phyloP scores from a whole-genome alignment of 2,888 invertebrate genomes.

The Arenicola marina region DNA sequence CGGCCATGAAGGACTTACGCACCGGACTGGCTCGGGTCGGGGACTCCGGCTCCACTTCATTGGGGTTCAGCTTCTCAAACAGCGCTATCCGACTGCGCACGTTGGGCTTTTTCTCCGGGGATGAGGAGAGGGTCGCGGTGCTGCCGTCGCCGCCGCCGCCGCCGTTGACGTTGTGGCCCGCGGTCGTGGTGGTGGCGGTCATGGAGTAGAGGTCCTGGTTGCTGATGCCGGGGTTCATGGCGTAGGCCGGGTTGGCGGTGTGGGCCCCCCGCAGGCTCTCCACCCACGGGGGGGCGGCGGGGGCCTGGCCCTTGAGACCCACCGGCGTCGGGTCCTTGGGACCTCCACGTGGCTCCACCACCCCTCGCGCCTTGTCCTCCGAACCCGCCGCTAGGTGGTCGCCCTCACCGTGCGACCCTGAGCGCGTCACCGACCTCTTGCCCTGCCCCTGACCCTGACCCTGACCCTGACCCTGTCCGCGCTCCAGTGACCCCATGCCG shows the following conservation, averaged over 20 bases:
- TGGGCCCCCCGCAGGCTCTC: no score
- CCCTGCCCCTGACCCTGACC: neutral
- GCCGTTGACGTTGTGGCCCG: neutral
- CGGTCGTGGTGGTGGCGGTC: neutral
- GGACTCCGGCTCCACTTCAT: neutral
- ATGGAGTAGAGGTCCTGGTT: neutral
- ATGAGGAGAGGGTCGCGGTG: neutral
- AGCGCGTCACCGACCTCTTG: neutral
- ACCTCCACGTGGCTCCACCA: neutral
- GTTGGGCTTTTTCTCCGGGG: neutral
- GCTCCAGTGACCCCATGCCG: neutral
- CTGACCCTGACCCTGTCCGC: neutral
- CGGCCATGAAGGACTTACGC: no score
- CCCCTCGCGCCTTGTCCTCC: no score
- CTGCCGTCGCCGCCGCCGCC: neutral
- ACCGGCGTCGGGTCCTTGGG: neutral
- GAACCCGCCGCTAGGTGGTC: neutral
- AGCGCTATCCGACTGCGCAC: conserved; percentile 3
- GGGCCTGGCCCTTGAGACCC: neutral
- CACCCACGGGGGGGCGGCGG: neutral
- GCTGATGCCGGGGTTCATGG: neutral
- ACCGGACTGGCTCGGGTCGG: neutral
- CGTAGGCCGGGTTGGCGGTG: neutral
- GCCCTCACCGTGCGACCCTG: neutral
- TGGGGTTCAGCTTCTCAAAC: neutral